Base-by-base conservation (phyloP, 2,113 vertebrate species). In the Upupa epops region DNA sequence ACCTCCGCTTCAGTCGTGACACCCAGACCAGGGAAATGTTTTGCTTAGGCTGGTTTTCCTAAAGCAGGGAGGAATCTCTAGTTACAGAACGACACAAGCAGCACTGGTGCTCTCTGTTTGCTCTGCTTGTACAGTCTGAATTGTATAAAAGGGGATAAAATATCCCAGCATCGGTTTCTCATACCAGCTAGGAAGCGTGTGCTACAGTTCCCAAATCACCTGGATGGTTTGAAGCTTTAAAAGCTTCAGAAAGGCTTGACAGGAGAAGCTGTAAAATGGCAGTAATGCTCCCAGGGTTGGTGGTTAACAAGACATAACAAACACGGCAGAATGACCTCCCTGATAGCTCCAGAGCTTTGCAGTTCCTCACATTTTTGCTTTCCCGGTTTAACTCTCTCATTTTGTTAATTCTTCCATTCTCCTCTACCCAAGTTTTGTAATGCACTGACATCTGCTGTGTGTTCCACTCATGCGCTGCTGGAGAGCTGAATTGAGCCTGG, bases 371-470 rank as follows among this genome's bases (percentile, higher is more conserved):
- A 1, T 16, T 79, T 92, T 66, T 78, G 40, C 68, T 51, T 73
- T 56, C 61, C 34, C 24, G 0, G 11, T 72, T 80, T 37, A 71
- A 72, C 74, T 91, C 87, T 94, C 78, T 85, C 37, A 2, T 78
- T 42, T 83, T 55, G 52, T 69, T 64, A 85, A 54, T 69, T 88
- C 19, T 86, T 68, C 72, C 70, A 56, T 51, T 37, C 18, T 64
- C 52, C 49, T 69, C 90, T 74, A 74, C 63, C 46, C 84, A 96
- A 94, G 78, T 88, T 95, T 86, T 94, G 94, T 94, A 95, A 96
- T 1, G 96, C 91, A 95, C 95, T 96, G 96, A 96, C 94, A 96
- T 97, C 96, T 97, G 94, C 96, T 96, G 96, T 96, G 95, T 92
- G 92, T 91, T 96, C 83, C 76, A 77, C 95, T 78, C 81, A 89